Base-by-base conservation (phyloP, 1,140 invertebrate species). In the Drosophila pruinosa region DNA sequence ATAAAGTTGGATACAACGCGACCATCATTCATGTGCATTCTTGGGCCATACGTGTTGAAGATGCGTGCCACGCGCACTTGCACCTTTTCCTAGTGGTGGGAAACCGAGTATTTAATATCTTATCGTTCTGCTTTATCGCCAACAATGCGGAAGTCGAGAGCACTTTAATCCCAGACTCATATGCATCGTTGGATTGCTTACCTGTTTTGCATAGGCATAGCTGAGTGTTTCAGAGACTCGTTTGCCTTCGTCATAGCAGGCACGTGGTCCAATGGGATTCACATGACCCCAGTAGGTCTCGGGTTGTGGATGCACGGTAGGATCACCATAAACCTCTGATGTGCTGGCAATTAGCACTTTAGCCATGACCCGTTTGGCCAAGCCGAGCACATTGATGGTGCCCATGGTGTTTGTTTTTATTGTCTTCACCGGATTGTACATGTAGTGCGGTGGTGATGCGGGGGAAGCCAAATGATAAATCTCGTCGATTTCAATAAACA, bases 371-470 rank as follows among this genome's bases (percentile, higher is more conserved):
- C 99, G 93, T 91, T 98, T 97, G 0, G 98, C 98, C 62, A 99
- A 92, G 56, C 98, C 98, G 72, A 99, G 93, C 94, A 99, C 97
- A 93, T 99, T 99, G 72, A 99, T 99, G n/a, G 99, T 99, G 31
- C 91, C 91, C 90, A 99, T 93, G 12, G 98, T 99, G 92, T 99
- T 99, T 1, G 99, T 99, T 92, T 99, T 99, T 59, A 99, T 98
- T 14, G 99, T 99, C 93, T 99, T 99, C 0, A 99, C 98, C 28
- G 99, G 99, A 94, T 99, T 99, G 80, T 97, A 96, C 99, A 99
- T 99, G 89, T 99, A 99, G 93, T 99, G 98, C 1, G 98, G 98
- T 41, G 99, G 99, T 81, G 97, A 99, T 2, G 99, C 99, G 22
- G 99, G 99, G 89, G 98, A 99, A 1, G 99, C 99, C 74, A 99